phyloP scores from a whole-genome alignment of 1,140 invertebrate genomes.

The Drosophila navojoa region DNA sequence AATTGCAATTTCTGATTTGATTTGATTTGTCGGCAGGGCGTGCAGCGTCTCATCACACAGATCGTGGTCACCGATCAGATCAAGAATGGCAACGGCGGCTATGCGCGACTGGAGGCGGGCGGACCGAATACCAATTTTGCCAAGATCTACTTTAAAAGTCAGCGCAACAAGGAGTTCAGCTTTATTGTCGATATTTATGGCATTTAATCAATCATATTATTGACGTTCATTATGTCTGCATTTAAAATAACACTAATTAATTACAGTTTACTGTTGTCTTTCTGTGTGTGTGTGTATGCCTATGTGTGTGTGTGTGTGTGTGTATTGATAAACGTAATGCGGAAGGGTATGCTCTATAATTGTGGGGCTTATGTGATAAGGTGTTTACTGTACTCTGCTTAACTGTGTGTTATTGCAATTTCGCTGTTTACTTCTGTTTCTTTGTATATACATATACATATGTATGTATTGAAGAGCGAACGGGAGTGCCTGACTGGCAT shows the following conservation, averaged over 20 bases:
- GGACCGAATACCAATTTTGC: slow-evolving; percentile 84
- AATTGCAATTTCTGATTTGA: not conserved
- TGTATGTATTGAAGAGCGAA: too few relatives aligned
- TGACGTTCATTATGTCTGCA: not conserved
- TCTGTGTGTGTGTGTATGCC: not conserved
- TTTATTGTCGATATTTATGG: slow-evolving; percentile 85
- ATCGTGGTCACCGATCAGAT: slow-evolving; percentile 85
- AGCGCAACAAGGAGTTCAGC: slow-evolving; percentile 85
- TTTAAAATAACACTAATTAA: slow-evolving; percentile 15
- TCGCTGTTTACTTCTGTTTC: too few relatives aligned
- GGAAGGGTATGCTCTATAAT: too few relatives aligned
- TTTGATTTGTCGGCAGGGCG: slow-evolving; percentile 30
- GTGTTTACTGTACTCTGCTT: too few relatives aligned
- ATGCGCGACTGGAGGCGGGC: slow-evolving; percentile 78
- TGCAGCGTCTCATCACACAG: slow-evolving; percentile 83
- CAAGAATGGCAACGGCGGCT: slow-evolving; percentile 85
- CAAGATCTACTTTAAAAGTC: slow-evolving; percentile 85
- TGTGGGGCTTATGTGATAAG: too few relatives aligned
- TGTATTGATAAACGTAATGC: slow-evolving; percentile 36
- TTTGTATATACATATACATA: too few relatives aligned
- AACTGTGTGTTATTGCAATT: too few relatives aligned
- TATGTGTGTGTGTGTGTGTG: not conserved
- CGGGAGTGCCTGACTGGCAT: too few relatives aligned
- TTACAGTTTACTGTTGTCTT: slow-evolving; percentile 34
- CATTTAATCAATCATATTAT: slow-evolving; percentile 38